These are phyloP conservation scores for Congeria kusceri DNA, from an alignment of 2,888 invertebrate species.

Conservation along the genomic window DNA sequence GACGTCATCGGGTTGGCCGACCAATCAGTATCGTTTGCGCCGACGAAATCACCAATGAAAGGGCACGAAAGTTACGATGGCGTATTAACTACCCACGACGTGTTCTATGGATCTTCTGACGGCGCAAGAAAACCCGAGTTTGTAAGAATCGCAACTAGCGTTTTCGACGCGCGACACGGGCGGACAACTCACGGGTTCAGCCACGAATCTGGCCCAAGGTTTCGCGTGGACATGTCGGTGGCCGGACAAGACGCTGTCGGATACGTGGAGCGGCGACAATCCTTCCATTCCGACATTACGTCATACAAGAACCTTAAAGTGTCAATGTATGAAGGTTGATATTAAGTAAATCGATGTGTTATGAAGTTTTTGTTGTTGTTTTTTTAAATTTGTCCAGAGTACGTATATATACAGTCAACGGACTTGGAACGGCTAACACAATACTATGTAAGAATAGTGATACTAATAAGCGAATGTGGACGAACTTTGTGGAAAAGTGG, in stretches of 20 bases:
- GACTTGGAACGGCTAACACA: no score
- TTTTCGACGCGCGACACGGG: slow-evolving; percentile 67
- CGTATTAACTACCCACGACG: slow-evolving; percentile 64
- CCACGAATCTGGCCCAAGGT: slow-evolving; percentile 63
- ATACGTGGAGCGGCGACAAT: slow-evolving; percentile 62
- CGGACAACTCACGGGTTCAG: slow-evolving; percentile 64
- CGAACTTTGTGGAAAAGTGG: no score
- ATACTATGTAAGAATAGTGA: no score
- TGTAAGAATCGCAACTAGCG: slow-evolving; percentile 67
- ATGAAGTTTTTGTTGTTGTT: no score
- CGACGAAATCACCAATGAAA: slow-evolving; percentile 57
- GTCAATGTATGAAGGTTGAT: slow-evolving; percentile 36
- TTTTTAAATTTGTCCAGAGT: no score
- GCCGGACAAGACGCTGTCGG: slow-evolving; percentile 58
- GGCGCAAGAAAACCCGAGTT: slow-evolving; percentile 65
- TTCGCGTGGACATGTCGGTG: slow-evolving; percentile 65
- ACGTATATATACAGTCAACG: no score
- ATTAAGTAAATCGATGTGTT: neutral
- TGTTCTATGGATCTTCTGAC: slow-evolving; percentile 62
- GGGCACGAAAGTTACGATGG: slow-evolving; percentile 68
- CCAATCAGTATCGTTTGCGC: slow-evolving; percentile 59
- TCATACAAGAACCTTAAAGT: slow-evolving; percentile 69
- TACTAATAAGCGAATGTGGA: no score
- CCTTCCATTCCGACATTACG: slow-evolving; percentile 68
- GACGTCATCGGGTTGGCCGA: slow-evolving; percentile 65